These are phyloP conservation scores for Lutraria lutraria DNA, from an alignment of 2,888 invertebrate species.

Conservation along the genomic window DNA sequence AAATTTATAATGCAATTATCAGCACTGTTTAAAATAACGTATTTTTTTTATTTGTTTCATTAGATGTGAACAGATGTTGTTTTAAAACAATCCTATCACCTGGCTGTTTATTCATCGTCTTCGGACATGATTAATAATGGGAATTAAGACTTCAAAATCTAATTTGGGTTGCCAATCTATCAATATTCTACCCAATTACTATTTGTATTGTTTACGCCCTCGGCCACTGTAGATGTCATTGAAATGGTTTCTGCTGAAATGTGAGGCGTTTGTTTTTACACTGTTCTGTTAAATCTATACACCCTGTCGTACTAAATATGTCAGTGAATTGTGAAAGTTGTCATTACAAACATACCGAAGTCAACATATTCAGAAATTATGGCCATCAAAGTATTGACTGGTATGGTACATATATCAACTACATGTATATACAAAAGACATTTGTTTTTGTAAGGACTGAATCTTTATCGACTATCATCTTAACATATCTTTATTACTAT, in stretches of 20 bases:
- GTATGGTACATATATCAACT: background rate
- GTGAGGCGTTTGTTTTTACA: constrained; percentile 43
- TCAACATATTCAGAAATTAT: constrained; percentile 14
- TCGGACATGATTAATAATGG: constrained; percentile 18
- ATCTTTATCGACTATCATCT: too few species aligned
- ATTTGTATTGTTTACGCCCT: constrained; percentile 17
- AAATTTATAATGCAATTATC: too few species aligned
- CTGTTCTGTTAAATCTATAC: constrained; percentile 35
- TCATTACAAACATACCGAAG: constrained; percentile 23
- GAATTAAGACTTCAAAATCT: constrained; percentile 57
- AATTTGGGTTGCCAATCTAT: constrained; percentile 46
- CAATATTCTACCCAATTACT: constrained; percentile 4
- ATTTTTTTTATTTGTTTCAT: too few species aligned
- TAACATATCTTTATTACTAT: too few species aligned
- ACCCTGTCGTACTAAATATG: constrained; percentile 17
- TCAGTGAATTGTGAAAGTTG: constrained; percentile 20
- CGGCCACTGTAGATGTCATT: background rate
- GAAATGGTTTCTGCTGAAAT: constrained; percentile 26
- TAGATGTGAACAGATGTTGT: background rate
- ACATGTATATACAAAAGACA: background rate
- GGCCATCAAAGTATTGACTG: background rate
- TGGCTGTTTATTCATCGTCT: background rate
- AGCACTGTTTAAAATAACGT: too few species aligned
- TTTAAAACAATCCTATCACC: background rate
- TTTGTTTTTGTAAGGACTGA: too few species aligned